Evolutionary conservation across 2,797 vertebrate species (phyloP), one percentile per base, ranked within the genome.

Genomic region (Echeneis naucrates): DNA sequence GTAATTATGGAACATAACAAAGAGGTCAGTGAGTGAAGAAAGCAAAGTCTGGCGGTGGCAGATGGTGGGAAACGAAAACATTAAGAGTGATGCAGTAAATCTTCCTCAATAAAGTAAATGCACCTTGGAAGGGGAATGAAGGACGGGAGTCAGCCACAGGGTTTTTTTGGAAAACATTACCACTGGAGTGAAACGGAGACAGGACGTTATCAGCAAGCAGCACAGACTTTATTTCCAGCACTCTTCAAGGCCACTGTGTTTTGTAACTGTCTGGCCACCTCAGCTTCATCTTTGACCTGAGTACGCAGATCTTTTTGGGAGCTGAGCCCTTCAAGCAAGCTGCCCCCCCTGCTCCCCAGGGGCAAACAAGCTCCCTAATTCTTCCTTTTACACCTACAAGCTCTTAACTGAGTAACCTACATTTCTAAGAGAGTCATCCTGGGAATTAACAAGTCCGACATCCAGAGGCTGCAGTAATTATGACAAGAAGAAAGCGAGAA

Each of bases 31-130:
- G 58, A 47, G 65, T 17, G 17, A 65, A 38, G 66, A 53, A 65
- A 78, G 26, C 68, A 77, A 40, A 64, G 67, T 52, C 59, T 72
- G 75, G 57, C 68, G 51, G 57, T 17, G 35, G 60, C 79, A 84
- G 79, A 76, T 82, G 81, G 70, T 73, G 65, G 68, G 44, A 73
- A 75, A 75, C 52, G 37, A 77, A 61, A 81, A 68, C 8, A 7
- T 38, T 48, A 65, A 56, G 60, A 64, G 47, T 37, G 57, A 76
- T 13, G 23, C 67, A 68, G 35, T 63, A 77, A 77, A 77, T 80
- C 54, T 73, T 48, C 26, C 40, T 16, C 35, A 55, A 33, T 60
- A 62, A 77, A 73, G 48, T 24, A 55, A 47, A 2, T 17, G 33
- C 26, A 14, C 9, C 33, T 24, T 47, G 51, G 64, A 73, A 74